phyloP scores from a whole-genome alignment of 2,113 vertebrate species.

The Paedocypris sp. region DNA sequence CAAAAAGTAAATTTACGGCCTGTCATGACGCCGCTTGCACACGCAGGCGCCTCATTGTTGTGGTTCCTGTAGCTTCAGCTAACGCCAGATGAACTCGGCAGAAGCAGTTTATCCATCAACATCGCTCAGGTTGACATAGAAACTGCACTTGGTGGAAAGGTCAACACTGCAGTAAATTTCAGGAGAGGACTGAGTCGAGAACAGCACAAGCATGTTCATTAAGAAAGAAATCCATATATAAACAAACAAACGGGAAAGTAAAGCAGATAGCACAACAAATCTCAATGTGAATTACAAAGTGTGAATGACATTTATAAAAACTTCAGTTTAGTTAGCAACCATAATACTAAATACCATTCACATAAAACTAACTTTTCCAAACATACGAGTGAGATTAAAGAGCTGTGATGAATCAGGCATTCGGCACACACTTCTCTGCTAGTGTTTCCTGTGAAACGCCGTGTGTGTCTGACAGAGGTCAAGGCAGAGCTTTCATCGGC shows the following conservation, averaged over 20 bases:
- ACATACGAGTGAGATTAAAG: too few relatives aligned
- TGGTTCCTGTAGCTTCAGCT: background rate
- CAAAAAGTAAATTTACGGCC: conserved; percentile 35
- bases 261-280: too few relatives aligned
- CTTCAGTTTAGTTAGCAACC: too few relatives aligned
- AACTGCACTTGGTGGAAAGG: background rate
- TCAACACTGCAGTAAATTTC: too few relatives aligned
- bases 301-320: too few relatives aligned
- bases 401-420: background rate
- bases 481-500: conserved; percentile 49
- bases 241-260: too few relatives aligned
- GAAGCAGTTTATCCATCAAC: conserved; percentile 8
- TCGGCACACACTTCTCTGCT: background rate
- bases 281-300: too few relatives aligned
- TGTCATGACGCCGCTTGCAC: conserved; percentile 34
- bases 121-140: conserved; percentile 3
- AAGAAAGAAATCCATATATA: too few relatives aligned
- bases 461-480: conserved; percentile 32
- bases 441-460: conserved; percentile 11
- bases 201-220: background rate
- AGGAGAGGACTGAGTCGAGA: too few relatives aligned
- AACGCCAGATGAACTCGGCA: background rate
- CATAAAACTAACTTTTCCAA: too few relatives aligned
- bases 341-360: too few relatives aligned
- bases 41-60: conserved; percentile 1